Evolutionary conservation across 2,888 invertebrate species (phyloP).

Genomic region (Zelleria hepariella): DNA sequence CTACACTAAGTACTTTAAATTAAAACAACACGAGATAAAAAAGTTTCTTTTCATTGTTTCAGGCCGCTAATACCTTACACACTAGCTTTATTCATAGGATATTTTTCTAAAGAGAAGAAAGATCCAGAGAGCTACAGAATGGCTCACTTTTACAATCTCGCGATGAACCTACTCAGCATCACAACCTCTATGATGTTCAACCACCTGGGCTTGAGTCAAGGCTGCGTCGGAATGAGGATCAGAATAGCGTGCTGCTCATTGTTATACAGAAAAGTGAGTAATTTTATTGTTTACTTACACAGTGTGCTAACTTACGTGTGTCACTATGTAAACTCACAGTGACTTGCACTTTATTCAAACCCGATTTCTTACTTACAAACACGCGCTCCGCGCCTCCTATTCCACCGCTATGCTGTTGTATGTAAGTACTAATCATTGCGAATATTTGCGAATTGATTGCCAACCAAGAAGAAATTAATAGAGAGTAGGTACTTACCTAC

Average conservation of each 20-base stretch:
- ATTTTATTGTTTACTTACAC: background rate
- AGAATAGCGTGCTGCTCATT: constrained; percentile 84
- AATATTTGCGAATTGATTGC: too few species aligned
- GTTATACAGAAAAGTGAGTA: constrained; percentile 84
- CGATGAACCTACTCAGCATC: constrained; percentile 73
- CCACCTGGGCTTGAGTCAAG: constrained; percentile 68
- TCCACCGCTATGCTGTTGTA: too few species aligned
- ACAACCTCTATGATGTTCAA: constrained; percentile 76
- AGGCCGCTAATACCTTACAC: constrained; percentile 76
- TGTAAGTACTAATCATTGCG: too few species aligned
- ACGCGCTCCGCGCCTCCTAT: background rate
- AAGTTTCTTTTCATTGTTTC: constrained; percentile 28
- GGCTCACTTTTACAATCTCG: constrained; percentile 78
- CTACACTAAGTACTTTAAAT: too few species aligned
- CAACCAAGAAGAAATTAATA: too few species aligned
- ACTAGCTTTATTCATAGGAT: constrained; percentile 74
- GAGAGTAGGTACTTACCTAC: too few species aligned
- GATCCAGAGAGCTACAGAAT: constrained; percentile 55
- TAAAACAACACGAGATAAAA: too few species aligned
- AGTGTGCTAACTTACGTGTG: background rate
- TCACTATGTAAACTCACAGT: background rate
- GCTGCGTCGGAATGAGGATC: constrained; percentile 82
- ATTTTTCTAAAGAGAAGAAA: constrained; percentile 71
- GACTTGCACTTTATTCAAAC: background rate
- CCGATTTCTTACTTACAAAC: background rate